Percentiles rank a stretch among this genome's conserved stretches.
Evolutionary conservation across 1,140 invertebrate species (phyloP).

Genomic region (Nasonia vitripennis): DNA sequence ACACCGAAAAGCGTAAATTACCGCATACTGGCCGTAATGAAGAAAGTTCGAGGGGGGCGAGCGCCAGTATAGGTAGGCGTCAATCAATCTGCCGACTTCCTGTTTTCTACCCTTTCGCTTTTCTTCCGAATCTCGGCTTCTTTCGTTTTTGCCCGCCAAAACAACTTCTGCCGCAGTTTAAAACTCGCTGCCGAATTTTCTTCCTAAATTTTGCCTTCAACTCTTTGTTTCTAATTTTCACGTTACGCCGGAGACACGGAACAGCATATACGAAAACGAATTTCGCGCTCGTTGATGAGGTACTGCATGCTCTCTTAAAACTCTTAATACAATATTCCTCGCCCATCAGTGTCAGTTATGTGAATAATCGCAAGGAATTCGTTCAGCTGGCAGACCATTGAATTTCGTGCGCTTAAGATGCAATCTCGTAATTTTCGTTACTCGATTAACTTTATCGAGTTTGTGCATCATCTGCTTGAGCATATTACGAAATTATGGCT

Average conservation of each 20-base stretch:
- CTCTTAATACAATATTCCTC: neutral
- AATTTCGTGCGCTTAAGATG: neutral
- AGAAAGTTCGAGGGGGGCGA: constrained; percentile 69
- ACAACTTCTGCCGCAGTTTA: neutral
- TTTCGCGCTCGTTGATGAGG: too few species aligned
- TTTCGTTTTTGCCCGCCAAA: neutral
- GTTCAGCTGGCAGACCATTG: neutral
- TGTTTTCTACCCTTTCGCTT: constrained; percentile 36
- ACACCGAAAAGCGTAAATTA: constrained; percentile 48
- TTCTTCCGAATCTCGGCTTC: neutral
- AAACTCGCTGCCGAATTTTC: neutral
- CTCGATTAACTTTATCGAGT: neutral
- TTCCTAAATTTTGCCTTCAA: neutral
- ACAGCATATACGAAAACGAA: neutral
- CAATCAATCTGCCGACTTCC: constrained; percentile 67
- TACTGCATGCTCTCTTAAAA: too few species aligned
- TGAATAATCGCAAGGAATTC: neutral
- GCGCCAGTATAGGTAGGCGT: constrained; percentile 55
- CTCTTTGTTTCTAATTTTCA: neutral
- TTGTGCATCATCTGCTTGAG: too few species aligned
- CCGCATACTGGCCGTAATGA: constrained; percentile 71
- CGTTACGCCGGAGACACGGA: too few species aligned
- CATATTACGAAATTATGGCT: too few species aligned
- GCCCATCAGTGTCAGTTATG: neutral
- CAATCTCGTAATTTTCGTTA: neutral